Conservation (phyloP, 30 jellyfish, hydroid and myxozoan species). For the Chironex yamaguchii region DNA sequence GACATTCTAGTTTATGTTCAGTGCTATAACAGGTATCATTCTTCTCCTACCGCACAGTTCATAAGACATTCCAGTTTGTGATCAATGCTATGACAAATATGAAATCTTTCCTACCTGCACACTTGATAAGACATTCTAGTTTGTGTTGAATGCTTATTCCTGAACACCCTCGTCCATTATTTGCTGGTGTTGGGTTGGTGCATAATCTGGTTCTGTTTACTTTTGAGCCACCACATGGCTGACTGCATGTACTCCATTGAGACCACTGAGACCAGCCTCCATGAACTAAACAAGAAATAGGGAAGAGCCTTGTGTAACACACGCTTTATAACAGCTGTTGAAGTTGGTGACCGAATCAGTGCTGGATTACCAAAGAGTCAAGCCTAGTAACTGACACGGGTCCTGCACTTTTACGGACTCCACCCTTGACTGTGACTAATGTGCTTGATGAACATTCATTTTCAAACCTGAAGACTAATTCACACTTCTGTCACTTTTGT, state of each 20-base stretch:
- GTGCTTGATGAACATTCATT: neutral
- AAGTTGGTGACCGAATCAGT: no score
- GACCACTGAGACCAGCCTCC: conserved; percentile 99
- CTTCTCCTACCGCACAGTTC: no score
- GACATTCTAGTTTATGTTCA: neutral
- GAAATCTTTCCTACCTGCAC: conserved; percentile 90
- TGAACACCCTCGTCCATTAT: conserved; percentile 84
- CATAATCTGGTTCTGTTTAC: conserved; percentile 92
- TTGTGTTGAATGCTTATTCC: conserved; percentile 76
- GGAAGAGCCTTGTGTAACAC: no score
- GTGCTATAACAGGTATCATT: neutral
- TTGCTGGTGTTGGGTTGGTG: conserved; percentile 84
- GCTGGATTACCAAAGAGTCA: no score
- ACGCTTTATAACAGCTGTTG: no score
- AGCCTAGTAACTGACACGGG: no score
- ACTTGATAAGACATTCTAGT: conserved; percentile 82
- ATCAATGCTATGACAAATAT: neutral
- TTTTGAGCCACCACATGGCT: conserved; percentile 98
- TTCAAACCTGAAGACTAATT: no score
- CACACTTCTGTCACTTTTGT: no score
- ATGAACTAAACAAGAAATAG: conserved; percentile 77
- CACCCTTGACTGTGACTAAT: neutral
- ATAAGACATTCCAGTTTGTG: neutral
- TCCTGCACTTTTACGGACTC: neutral
- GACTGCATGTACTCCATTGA: conserved; percentile 94